Percentiles rank a stretch among this genome's conserved stretches.
Conservation (phyloP, 2,113 vertebrate genomes). For the Zingel zingel region DNA sequence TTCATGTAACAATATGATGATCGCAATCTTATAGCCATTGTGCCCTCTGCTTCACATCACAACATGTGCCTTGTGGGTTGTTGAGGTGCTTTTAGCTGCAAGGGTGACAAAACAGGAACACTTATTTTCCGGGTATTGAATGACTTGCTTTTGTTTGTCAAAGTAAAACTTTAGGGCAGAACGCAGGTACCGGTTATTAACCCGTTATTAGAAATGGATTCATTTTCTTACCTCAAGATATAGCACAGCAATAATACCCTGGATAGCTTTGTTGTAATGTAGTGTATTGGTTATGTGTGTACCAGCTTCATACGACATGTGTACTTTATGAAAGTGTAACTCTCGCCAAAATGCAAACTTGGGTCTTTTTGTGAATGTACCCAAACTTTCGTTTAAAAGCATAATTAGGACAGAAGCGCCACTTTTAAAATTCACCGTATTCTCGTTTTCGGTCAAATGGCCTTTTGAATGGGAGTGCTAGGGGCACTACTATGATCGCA, state of each 20-base stretch:
- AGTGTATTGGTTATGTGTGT: background rate
- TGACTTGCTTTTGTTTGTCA: background rate
- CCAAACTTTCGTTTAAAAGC: too few species aligned
- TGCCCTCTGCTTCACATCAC: background rate
- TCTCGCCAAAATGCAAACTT: too few species aligned
- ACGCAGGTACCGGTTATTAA: background rate
- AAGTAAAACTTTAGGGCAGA: background rate
- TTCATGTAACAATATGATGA: constrained; percentile 12
- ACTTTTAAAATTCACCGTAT: too few species aligned
- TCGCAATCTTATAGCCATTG: background rate
- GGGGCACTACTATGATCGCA: too few species aligned
- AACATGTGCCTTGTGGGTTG: background rate
- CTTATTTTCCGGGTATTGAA: background rate
- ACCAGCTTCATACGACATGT: background rate
- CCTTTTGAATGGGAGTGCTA: too few species aligned
- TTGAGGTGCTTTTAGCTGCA: background rate
- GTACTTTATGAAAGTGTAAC: background rate
- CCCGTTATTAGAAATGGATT: background rate
- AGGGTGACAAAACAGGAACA: background rate
- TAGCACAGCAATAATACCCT: background rate
- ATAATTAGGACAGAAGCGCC: too few species aligned
- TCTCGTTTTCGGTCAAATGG: too few species aligned
- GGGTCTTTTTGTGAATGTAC: too few species aligned
- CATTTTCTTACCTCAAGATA: background rate
- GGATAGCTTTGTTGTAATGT: background rate